Base-by-base conservation (phyloP, 2,888 invertebrate species). In the Amiota mariae region DNA sequence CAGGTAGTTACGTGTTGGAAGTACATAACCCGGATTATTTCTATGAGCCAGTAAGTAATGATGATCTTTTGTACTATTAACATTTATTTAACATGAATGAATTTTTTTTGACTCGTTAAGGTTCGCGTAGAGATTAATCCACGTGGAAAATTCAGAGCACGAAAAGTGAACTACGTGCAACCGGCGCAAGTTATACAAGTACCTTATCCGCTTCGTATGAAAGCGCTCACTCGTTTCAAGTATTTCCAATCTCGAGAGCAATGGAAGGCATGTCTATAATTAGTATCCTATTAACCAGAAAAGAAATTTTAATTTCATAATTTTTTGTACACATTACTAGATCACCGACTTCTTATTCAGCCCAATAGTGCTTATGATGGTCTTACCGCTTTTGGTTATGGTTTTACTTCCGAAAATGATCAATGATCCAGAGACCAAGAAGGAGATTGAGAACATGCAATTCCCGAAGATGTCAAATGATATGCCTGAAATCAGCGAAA, bases 301-400 rank as follows among this genome's bases (percentile, higher is more conserved):
- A 66, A 47, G 46, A 24, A 47, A n/a, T 13, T 47, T 46, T 13
- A 8, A 8, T 18, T 59, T n/a, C 1, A 20, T 49, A 49, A 11
- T 15, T 8, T 15, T 54, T 3, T 12, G n/a, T n/a, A n/a, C 10
- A 3, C 10, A 36, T 61, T 10, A 61, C 1, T 54, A 89, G 89
- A 91, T 98, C 12, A 98, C 98, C 0, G 99, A 99, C 91, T 96
- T 99, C 90, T 90, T 99, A 49, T 96, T 98, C 90, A 98, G 96
- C 90, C 98, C 98, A 2, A 98, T 98, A 98, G 96, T 98, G 8
- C 92, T 99, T 77, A 98, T 98, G 96, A 99, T 98, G 98, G 93
- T 98, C 24, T 89, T 98, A 78, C 98, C 98, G 0, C 91, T 98
- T 48, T 88, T 98, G 6, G 91, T 98, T 8, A 95, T 99, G 82